Evolutionary conservation across 2,113 vertebrate species (phyloP), one percentile per base, ranked within the genome.

Genomic region (Psittacula cyanocephala): DNA sequence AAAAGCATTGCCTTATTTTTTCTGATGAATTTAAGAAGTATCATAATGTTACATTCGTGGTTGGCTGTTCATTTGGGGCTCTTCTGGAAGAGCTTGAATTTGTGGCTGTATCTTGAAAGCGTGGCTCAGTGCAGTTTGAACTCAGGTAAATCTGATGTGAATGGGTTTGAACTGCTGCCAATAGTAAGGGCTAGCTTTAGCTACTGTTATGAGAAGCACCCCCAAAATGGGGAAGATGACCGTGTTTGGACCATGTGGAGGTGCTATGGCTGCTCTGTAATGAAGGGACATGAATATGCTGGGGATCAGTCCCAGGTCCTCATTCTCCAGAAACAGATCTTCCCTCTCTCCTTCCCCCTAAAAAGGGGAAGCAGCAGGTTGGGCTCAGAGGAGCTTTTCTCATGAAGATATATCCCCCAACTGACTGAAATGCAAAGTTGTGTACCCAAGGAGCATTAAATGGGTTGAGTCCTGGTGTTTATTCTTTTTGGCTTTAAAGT

Each of bases 271-370:
- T 86, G 43, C 29, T 81, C n/a, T 55, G 22, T 60, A 13, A 16
- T 52, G 39, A 24, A 55, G 23, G 39, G 43, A n/a, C 28, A 17
- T 0, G 0, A 25, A 5, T n/a, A 35, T 50, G 8, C 35, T 70
- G 50, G 20, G 50, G 65, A 35, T 37, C 19, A 5, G 1, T 47
- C 49, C 77, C 53, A 80, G 59, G 35, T 29, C 49, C 41, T 89
- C 0, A 0, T 64, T 83, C 33, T 77, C 27, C 39, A 81, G 60
- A 78, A 67, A 57, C 33, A 10, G 29, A 16, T 67, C 16, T 65
- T 60, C 4, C 24, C 9, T 11, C 7, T 68, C 22, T 72, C 9
- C 9, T 22, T 81, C 4, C 9, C 8, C 4, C 43, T 24, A 28
- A 72, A 72, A 68, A n/a, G 7, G 17, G 20, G 39, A 25, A 72